Percentiles rank a stretch among this genome's conserved stretches.
Conservation (phyloP, 2,113 vertebrate genomes). For the Macaca nemestrina region DNA sequence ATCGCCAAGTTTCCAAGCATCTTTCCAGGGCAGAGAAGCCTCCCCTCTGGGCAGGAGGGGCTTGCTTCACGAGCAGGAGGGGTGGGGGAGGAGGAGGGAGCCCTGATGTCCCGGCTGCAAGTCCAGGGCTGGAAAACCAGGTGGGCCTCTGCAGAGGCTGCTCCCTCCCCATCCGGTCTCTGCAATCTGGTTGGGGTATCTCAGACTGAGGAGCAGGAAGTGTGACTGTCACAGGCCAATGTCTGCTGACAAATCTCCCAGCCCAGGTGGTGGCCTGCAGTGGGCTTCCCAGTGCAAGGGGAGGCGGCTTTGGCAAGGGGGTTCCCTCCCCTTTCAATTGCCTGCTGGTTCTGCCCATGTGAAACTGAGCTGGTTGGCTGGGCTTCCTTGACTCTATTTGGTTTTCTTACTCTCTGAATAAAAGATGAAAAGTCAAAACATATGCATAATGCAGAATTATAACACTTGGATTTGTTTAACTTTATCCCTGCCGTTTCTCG, state of each 20-base stretch:
- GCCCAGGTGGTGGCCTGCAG: not conserved
- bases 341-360: not conserved
- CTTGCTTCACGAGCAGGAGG: accelerated
- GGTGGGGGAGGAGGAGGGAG: accelerated
- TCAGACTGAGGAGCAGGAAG: not conserved
- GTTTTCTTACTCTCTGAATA: not conserved
- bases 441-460: not conserved
- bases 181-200: not conserved
- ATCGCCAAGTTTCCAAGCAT: not conserved
- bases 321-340: not conserved
- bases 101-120: not conserved
- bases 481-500: not conserved
- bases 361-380: not conserved
- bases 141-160: not conserved
- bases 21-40: not conserved
- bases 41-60: not conserved
- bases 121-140: not conserved
- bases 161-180: not conserved
- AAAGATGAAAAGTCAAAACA: not conserved
- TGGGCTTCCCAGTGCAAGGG: accelerated
- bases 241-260: not conserved
- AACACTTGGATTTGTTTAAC: not conserved
- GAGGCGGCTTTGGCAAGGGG: accelerated
- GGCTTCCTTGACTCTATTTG: not conserved
- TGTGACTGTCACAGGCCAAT: not conserved